A percentile compares a stretch with the other conserved stretches of the same genome.
Evolutionary conservation across 2,888 invertebrate species (phyloP).

Genomic region (Lypha dubia): DNA sequence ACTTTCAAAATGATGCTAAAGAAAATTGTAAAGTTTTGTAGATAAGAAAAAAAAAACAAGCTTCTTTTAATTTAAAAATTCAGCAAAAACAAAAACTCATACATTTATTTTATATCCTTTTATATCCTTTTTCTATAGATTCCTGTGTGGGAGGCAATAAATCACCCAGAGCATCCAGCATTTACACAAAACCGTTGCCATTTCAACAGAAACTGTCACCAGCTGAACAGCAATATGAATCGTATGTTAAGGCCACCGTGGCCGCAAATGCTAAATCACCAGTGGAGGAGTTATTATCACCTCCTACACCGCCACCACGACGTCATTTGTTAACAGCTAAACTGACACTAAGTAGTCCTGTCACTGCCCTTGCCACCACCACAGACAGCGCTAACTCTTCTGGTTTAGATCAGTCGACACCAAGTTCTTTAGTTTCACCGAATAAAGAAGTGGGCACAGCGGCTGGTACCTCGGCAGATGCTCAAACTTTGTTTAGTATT

Average conservation of each 20-base stretch:
- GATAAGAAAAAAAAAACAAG: neutral
- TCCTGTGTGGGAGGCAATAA: constrained; percentile 82
- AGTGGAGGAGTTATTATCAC: constrained; percentile 74
- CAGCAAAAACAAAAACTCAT: constrained; percentile 20
- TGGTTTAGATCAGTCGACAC: constrained; percentile 41
- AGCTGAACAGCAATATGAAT: constrained; percentile 81
- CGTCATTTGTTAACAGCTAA: constrained; percentile 75
- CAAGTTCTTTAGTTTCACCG: constrained; percentile 42
- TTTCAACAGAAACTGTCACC: constrained; percentile 80
- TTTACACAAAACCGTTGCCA: constrained; percentile 77
- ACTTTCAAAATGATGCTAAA: constrained; percentile 65
- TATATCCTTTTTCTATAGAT: constrained; percentile 76
- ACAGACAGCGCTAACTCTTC: constrained; percentile 31
- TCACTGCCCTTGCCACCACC: constrained; percentile 19
- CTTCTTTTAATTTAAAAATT: neutral
- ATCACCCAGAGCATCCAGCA: constrained; percentile 77
- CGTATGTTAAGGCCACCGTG: constrained; percentile 80
- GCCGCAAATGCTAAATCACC: constrained; percentile 82
- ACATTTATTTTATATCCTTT: constrained; percentile 9
- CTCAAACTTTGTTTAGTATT: constrained; percentile 85
- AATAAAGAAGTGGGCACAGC: constrained; percentile 62
- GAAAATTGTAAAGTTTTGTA: constrained; percentile 61
- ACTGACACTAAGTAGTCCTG: constrained; percentile 57
- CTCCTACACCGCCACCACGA: constrained; percentile 77
- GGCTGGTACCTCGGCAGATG: constrained; percentile 82